A percentile compares a stretch with the other conserved stretches of the same genome.
These are phyloP conservation scores for Laspeyria flexula DNA, from an alignment of 2,888 invertebrate genomes.

Conservation along the genomic window DNA sequence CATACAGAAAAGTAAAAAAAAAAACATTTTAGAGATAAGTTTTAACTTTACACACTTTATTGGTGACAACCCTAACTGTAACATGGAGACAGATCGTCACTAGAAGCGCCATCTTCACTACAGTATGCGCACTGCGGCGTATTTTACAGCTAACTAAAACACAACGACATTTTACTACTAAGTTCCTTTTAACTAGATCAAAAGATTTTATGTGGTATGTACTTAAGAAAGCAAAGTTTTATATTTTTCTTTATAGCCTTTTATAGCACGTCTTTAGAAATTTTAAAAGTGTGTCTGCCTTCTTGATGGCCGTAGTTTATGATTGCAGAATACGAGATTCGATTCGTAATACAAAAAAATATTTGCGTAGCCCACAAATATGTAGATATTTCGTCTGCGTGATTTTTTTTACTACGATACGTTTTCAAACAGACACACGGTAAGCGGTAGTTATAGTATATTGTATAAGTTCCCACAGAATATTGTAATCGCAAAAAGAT, in stretches of 20 bases:
- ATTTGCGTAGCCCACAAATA: too few species aligned
- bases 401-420: too few species aligned
- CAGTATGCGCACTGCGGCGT: constrained; percentile 33
- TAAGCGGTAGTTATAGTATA: too few species aligned
- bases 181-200: constrained; percentile 2
- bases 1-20: too few species aligned
- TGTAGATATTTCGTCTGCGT: too few species aligned
- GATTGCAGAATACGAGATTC: too few species aligned
- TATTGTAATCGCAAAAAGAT: too few species aligned
- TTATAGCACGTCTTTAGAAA: neutral
- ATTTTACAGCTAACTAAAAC: constrained; percentile 8
- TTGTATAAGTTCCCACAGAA: too few species aligned
- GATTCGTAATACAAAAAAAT: too few species aligned
- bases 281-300: neutral
- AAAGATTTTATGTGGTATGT: neutral
- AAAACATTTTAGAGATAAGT: too few species aligned
- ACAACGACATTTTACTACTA: neutral
- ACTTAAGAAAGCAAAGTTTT: neutral
- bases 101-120: neutral
- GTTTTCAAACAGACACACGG: too few species aligned
- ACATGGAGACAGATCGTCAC: neutral
- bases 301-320: too few species aligned
- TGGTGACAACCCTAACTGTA: neutral
- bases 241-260: neutral
- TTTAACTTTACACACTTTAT: neutral